These are phyloP conservation scores for Callyntrura guangdongensis DNA, from an alignment of 2,888 invertebrate species.

Conservation along the genomic window DNA sequence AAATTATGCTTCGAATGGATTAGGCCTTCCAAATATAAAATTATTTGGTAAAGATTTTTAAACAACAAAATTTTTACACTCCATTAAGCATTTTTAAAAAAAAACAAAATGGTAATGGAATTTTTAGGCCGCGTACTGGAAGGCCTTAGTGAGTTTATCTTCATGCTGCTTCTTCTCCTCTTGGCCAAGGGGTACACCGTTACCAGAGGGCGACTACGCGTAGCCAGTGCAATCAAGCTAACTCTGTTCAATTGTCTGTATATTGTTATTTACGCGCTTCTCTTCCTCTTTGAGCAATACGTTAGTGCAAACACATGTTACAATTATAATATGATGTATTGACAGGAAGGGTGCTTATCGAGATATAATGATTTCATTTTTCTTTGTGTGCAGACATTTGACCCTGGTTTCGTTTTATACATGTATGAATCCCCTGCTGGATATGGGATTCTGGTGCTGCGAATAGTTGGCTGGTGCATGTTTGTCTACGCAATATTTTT, in stretches of 20 bases:
- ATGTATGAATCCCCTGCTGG: slow-evolving; percentile 97
- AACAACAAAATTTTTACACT: not conserved
- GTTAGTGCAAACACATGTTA: slow-evolving; percentile 86
- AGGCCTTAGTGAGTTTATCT: slow-evolving; percentile 91
- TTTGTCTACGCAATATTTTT: slow-evolving; percentile 90
- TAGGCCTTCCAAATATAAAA: slow-evolving; percentile 87
- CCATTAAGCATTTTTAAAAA: not conserved
- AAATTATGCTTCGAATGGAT: slow-evolving; percentile 92
- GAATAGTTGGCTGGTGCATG: slow-evolving; percentile 93
- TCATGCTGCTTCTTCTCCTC: slow-evolving; percentile 92
- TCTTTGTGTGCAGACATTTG: slow-evolving; percentile 89
- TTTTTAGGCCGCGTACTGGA: slow-evolving; percentile 90
- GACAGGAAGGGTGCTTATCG: not conserved
- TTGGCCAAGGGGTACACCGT: slow-evolving; percentile 97
- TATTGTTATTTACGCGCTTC: slow-evolving; percentile 90
- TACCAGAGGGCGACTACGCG: slow-evolving; percentile 92
- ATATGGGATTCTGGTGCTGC: slow-evolving; percentile 91
- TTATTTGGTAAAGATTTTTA: slow-evolving; percentile 86
- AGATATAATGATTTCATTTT: slow-evolving; percentile 23
- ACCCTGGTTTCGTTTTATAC: slow-evolving; percentile 96
- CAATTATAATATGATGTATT: not conserved
- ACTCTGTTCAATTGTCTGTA: slow-evolving; percentile 93
- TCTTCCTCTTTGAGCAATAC: slow-evolving; percentile 93
- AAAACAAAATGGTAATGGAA: not conserved
- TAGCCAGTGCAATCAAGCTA: slow-evolving; percentile 91